Percentiles rank a stretch among this genome's conserved stretches.
These are phyloP conservation scores for Trichoplusia ni DNA, from an alignment of 1,140 invertebrate genomes.

Conservation along the genomic window DNA sequence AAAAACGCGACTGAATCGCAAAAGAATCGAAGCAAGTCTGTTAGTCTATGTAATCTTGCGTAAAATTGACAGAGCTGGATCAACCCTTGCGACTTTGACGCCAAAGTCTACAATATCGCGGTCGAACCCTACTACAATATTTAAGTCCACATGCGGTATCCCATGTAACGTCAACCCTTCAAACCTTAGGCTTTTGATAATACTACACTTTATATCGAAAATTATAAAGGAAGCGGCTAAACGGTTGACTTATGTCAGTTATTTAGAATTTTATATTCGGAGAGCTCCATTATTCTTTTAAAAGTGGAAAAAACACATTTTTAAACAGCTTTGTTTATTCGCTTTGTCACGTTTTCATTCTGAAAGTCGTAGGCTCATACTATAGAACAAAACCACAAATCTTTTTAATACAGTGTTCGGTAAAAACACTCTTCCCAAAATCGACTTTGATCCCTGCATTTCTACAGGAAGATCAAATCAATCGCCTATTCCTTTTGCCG, in stretches of 20 bases:
- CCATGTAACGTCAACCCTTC: constrained; percentile 9
- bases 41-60: too few relatives aligned
- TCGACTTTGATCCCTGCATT: too few relatives aligned
- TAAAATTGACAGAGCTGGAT: too few relatives aligned
- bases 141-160: constrained; percentile 13
- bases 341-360: too few relatives aligned
- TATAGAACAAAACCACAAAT: too few relatives aligned
- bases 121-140: constrained; percentile 2
- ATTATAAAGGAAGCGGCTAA: constrained; percentile 2
- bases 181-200: constrained; percentile 14
- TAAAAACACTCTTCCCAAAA: too few relatives aligned
- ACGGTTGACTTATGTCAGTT: background rate
- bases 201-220: constrained; percentile 3
- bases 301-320: background rate
- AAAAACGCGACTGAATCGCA: too few relatives aligned
- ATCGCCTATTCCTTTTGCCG: constrained; percentile 7
- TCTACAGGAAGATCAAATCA: background rate
- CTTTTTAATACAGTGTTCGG: too few relatives aligned
- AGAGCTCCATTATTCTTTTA: background rate
- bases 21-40: too few relatives aligned
- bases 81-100: too few relatives aligned
- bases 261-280: background rate
- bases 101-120: background rate
- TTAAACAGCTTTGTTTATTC: too few relatives aligned
- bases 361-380: too few relatives aligned